phyloP scores from a whole-genome alignment of 2,888 invertebrate species.

The Omphaloscelis lunosa region DNA sequence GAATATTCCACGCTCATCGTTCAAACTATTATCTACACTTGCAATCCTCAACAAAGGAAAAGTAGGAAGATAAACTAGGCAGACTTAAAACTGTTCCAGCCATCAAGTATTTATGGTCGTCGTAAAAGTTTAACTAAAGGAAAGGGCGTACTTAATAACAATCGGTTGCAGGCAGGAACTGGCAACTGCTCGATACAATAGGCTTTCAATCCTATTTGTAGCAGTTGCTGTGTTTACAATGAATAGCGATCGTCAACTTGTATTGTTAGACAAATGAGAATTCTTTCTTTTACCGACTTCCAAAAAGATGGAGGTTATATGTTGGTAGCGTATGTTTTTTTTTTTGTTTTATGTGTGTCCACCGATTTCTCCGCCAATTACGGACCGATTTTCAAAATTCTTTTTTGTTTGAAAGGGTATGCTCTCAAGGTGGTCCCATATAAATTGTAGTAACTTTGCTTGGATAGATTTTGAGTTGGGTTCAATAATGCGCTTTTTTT shows the following conservation, averaged over 20 bases:
- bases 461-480: no score
- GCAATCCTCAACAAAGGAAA: constrained; percentile 40
- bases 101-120: constrained; percentile 53
- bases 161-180: constrained; percentile 28
- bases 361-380: no score
- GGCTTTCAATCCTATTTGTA: constrained; percentile 49
- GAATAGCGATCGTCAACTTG: constrained; percentile 29
- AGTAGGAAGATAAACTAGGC: constrained; percentile 29
- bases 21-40: constrained; percentile 39
- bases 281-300: constrained; percentile 33
- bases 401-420: no score
- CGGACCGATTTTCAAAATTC: no score
- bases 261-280: constrained; percentile 28
- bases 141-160: constrained; percentile 50
- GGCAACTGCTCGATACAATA: constrained; percentile 37
- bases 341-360: no score
- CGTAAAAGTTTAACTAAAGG: constrained; percentile 61
- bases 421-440: no score
- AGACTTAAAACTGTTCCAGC: constrained; percentile 43
- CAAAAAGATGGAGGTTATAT: no score
- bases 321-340: no score
- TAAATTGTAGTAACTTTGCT: no score
- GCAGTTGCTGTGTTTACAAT: constrained; percentile 33
- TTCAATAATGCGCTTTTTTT: no score
- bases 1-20: constrained; percentile 10